Evolutionary conservation across 2,888 invertebrate genomes (phyloP).

Genomic region (Dasypogon diadema): DNA sequence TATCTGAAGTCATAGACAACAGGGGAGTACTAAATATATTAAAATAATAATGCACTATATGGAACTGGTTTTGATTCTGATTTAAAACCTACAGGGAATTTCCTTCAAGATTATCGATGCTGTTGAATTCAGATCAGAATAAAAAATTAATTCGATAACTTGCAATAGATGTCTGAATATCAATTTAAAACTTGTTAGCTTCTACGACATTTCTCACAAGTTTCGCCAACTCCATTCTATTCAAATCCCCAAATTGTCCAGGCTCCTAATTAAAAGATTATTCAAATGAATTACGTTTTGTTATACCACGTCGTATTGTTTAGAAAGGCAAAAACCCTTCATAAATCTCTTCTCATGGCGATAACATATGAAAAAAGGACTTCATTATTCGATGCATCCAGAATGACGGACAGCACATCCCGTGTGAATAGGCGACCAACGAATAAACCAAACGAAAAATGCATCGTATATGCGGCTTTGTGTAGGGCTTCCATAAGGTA

Average conservation of each 20-base stretch:
- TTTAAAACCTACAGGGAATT: too few species aligned
- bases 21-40: too few species aligned
- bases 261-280: constrained; percentile 15
- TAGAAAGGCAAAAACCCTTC: constrained; percentile 19
- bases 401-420: constrained; percentile 30
- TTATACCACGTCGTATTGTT: constrained; percentile 12
- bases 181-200: too few species aligned
- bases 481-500: constrained; percentile 38
- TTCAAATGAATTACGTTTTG: constrained; percentile 9
- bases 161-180: too few species aligned
- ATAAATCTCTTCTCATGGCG: constrained; percentile 40
- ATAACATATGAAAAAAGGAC: constrained; percentile 36
- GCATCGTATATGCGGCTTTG: constrained; percentile 36
- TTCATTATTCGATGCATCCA: constrained; percentile 45
- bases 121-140: too few species aligned
- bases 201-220: too few species aligned
- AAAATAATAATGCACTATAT: too few species aligned
- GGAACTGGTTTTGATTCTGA: too few species aligned
- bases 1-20: too few species aligned
- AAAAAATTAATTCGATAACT: too few species aligned
- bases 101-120: too few species aligned
- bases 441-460: constrained; percentile 29
- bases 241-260: background rate
- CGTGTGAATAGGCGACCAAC: constrained; percentile 30
- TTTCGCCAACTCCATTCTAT: too few species aligned